Evolutionary conservation across 2,113 vertebrate species (phyloP).

Genomic region (Empidonax alnorum): DNA sequence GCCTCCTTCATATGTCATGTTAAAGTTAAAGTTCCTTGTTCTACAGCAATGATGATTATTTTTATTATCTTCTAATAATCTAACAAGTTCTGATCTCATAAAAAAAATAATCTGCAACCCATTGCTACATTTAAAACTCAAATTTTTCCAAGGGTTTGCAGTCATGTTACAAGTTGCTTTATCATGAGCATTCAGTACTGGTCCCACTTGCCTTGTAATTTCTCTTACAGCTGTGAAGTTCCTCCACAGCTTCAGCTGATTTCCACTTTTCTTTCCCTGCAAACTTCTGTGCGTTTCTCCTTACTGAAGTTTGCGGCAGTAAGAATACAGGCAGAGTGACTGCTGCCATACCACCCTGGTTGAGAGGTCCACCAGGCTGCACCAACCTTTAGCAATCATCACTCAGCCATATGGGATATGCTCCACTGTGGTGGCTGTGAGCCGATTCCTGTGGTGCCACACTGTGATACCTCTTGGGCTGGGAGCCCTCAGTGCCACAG

Average conservation of each 20-base stretch:
- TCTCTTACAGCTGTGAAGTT: neutral
- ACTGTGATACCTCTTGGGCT: fast-evolving
- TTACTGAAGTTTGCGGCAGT: neutral
- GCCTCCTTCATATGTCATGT: neutral
- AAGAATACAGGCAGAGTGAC: neutral
- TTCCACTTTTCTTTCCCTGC: neutral
- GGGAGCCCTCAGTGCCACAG: fast-evolving
- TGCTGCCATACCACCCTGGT: fast-evolving
- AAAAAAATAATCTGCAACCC: neutral
- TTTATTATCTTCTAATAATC: neutral
- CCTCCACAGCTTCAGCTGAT: neutral
- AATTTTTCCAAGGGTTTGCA: neutral
- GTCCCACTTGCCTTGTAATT: neutral
- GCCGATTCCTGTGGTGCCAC: fast-evolving
- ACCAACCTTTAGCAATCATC: neutral
- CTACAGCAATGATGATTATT: neutral
- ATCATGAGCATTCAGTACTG: neutral
- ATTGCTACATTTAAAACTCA: neutral
- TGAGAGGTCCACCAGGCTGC: neutral
- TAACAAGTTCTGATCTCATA: neutral
- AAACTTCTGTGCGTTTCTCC: neutral
- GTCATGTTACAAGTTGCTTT: neutral
- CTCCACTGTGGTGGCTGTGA: neutral
- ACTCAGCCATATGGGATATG: neutral
- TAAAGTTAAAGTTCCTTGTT: neutral